Percentiles rank a stretch among this genome's conserved stretches.
Conservation (phyloP, 2,888 invertebrate genomes). For the Polydrusus cervinus region DNA sequence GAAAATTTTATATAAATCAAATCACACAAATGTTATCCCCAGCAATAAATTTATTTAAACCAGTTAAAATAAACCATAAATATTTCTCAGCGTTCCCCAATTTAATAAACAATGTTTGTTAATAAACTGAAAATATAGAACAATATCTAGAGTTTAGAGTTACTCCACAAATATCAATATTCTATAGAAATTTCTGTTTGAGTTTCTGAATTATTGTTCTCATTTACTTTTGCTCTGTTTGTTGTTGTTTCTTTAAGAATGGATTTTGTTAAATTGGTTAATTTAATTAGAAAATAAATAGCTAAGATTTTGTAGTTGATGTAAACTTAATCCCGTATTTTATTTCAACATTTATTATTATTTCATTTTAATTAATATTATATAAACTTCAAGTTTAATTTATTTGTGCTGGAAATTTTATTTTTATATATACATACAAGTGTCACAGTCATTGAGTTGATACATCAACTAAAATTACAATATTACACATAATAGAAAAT, state of each 20-base stretch:
- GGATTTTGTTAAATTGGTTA: too few species aligned
- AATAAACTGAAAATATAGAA: conserved; percentile 4
- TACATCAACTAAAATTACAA: too few species aligned
- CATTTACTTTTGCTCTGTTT: neutral
- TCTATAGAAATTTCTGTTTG: neutral
- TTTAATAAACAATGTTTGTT: neutral
- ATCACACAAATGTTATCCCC: neutral
- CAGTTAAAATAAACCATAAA: conserved; percentile 1
- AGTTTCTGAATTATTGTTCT: neutral
- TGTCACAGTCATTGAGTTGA: too few species aligned
- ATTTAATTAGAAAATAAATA: too few species aligned
- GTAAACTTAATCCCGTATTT: too few species aligned
- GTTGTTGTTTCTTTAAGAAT: neutral
- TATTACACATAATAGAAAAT: neutral
- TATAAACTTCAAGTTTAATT: too few species aligned
- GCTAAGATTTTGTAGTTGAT: too few species aligned
- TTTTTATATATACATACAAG: too few species aligned
- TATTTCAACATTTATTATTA: too few species aligned
- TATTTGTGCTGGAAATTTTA: too few species aligned
- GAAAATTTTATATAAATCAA: neutral
- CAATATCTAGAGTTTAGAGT: neutral
- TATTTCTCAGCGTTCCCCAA: neutral
- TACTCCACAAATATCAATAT: neutral
- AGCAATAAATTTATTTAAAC: conserved; percentile 10
- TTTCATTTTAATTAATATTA: too few species aligned